phyloP scores from a whole-genome alignment of 2,113 vertebrate genomes.

The Zosterops japonicus region DNA sequence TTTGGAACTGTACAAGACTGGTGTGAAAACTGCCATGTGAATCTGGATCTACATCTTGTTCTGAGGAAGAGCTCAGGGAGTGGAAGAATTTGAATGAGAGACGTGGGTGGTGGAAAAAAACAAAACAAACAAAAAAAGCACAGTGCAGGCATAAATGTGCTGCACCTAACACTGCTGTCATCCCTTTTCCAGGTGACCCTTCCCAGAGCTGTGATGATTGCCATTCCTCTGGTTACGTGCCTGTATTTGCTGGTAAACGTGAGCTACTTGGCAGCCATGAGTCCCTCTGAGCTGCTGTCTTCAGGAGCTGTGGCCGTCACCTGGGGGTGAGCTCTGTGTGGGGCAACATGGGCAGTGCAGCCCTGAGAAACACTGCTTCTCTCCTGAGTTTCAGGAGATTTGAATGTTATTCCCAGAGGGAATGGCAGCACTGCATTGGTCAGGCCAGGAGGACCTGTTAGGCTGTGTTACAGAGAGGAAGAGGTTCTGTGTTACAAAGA shows the following conservation, averaged over 20 bases:
- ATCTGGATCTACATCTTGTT: not conserved
- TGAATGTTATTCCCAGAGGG: not conserved
- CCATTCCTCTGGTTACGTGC: conserved; percentile 85
- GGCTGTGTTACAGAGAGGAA: not conserved
- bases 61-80: not conserved
- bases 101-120: not conserved
- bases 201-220: conserved; percentile 82
- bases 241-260: conserved; percentile 88
- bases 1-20: not conserved
- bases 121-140: not conserved
- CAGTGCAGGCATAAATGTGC: not conserved
- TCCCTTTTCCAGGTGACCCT: conserved; percentile 80
- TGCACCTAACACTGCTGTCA: not conserved
- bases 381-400: not conserved
- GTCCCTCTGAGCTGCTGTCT: conserved; percentile 80
- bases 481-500: not conserved
- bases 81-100: not conserved
- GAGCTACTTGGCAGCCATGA: conserved; percentile 88
- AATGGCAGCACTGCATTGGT: not conserved
- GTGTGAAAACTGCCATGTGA: not conserved
- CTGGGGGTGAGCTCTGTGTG: conserved; percentile 80
- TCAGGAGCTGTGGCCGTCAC: conserved; percentile 85
- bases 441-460: not conserved
- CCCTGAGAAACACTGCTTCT: not conserved
- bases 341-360: not conserved